These are phyloP conservation scores for Eremophila alpestris DNA, from an alignment of 2,797 vertebrate genomes.

Conservation along the genomic window DNA sequence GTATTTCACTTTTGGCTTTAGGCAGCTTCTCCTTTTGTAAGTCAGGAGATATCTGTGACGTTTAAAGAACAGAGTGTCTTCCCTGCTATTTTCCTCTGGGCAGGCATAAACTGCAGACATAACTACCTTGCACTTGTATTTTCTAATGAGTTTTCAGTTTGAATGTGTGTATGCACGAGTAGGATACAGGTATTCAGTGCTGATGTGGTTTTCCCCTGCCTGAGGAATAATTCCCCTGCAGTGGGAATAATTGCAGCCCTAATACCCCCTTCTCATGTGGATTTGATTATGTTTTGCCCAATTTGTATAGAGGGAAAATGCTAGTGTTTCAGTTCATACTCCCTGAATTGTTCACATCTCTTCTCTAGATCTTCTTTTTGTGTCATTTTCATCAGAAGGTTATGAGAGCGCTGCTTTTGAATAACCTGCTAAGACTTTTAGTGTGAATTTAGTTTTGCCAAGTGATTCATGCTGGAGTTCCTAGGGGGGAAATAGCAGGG, in stretches of 20 bases:
- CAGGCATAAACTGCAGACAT: background rate
- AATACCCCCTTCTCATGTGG: accelerated
- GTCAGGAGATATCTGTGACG: background rate
- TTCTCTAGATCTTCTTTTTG: background rate
- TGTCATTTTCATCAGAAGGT: background rate
- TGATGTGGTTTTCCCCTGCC: background rate
- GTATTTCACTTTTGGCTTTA: background rate
- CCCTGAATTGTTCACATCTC: background rate
- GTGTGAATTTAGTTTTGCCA: background rate
- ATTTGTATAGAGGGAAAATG: background rate
- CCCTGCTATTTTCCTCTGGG: background rate
- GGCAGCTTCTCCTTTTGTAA: background rate
- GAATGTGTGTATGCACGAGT: background rate
- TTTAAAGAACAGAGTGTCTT: background rate
- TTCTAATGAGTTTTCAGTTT: background rate
- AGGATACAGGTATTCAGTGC: background rate
- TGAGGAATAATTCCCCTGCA: background rate
- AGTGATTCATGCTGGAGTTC: background rate
- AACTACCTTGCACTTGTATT: accelerated
- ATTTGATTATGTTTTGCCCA: background rate
- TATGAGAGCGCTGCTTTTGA: background rate
- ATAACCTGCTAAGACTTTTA: background rate
- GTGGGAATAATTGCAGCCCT: background rate
- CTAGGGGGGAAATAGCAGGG: background rate
- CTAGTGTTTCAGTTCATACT: background rate